Evolutionary conservation across 2,888 invertebrate genomes (phyloP), one percentile per base, ranked within the genome.

Genomic region (Lapara coniferarum): DNA sequence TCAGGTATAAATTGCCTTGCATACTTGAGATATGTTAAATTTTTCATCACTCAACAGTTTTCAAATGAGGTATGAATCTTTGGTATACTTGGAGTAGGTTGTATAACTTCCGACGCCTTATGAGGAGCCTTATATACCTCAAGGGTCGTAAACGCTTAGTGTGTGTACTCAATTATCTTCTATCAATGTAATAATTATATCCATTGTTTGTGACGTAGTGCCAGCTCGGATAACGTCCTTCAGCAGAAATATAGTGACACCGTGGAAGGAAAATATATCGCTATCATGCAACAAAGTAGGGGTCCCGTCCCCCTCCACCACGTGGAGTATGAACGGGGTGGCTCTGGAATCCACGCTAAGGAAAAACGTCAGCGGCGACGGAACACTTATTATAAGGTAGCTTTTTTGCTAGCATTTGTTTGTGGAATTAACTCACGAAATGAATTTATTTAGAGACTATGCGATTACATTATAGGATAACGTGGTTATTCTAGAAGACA

Each of bases 171-270:
- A 37, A 37, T 8, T 37, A 37, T 37, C 37, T 7, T 37, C 5
- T 5, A 37, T 37, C 37, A 37, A 37, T 69, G 37, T n/a, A 14
- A 57, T 19, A 14, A 52, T 49, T 1, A 37, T 14, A 53, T 78
- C 90, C 70, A 51, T 51, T 46, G 3, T 53, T 53, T 19, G 13
- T 52, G 3, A 0, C 14, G 19, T 93, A 95, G 98, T 98, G 71
- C 97, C 98, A 59, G 98, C 98, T 53, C 95, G 96, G 86, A 98
- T 98, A 85, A 97, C 98, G 4, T 98, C 98, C 66, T 98, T 98
- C 89, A 97, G 97, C 77, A 95, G 96, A 73, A 95, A 95, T 77
- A 95, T 97, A 74, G 95, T 96, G 46, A 96, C 96, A 7, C 97
- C 98, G 1, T 98, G 98, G 98, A 98, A 98, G 81, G 97, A 97